Percentiles rank a stretch among this genome's conserved stretches.
phyloP scores from a whole-genome alignment of 2,113 vertebrate species.

The Scartelaos histophorus region DNA sequence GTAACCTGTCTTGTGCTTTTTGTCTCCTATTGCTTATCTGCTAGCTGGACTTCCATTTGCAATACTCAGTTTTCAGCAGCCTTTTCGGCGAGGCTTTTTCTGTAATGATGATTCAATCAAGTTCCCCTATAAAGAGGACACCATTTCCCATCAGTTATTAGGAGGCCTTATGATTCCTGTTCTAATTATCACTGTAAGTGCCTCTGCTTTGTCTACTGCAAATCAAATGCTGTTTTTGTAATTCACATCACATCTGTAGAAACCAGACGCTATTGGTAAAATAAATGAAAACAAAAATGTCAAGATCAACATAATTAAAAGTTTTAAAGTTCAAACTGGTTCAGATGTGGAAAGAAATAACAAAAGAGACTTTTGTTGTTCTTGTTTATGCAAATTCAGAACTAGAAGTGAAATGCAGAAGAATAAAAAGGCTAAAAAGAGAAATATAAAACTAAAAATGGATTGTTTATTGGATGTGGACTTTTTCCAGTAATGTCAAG shows the following conservation, averaged over 20 bases:
- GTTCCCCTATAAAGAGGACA: conserved; percentile 96
- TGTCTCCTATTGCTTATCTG: conserved; percentile 84
- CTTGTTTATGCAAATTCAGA: too few relatives aligned
- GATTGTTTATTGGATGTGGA: not conserved
- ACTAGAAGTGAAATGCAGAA: too few relatives aligned
- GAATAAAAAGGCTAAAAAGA: too few relatives aligned
- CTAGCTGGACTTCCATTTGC: conserved; percentile 96
- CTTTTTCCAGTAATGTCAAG: not conserved
- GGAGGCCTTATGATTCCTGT: conserved; percentile 92
- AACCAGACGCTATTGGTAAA: not conserved
- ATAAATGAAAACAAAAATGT: not conserved
- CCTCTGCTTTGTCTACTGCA: conserved; percentile 73
- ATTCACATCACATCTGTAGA: not conserved
- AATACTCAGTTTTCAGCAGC: conserved; percentile 88
- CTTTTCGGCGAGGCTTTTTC: conserved; percentile 96
- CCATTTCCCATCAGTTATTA: conserved; percentile 96
- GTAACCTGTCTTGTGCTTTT: conserved; percentile 70
- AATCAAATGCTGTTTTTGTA: not conserved
- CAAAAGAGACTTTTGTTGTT: not conserved
- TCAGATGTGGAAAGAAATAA: too few relatives aligned
- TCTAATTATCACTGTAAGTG: conserved; percentile 94
- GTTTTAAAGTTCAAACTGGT: too few relatives aligned
- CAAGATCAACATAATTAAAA: not conserved
- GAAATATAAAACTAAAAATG: not conserved
- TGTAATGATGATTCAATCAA: conserved; percentile 98